phyloP scores from a whole-genome alignment of 2,113 vertebrate species.

The Labeo rohita region DNA sequence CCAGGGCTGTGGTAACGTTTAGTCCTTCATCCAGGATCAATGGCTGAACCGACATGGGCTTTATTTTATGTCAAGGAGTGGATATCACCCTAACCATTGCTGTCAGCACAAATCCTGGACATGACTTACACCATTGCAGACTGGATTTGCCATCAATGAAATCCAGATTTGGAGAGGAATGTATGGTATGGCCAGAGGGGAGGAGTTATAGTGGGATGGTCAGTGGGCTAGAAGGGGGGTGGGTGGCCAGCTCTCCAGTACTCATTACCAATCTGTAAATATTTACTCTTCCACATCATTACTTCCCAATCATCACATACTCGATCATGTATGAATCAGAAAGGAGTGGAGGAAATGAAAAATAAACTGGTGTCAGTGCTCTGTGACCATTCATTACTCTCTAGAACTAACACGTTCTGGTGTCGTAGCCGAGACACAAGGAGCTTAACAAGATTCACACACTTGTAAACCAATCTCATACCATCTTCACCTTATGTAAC shows the following conservation, averaged over 20 bases:
- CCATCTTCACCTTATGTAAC: background rate
- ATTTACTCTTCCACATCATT: slow-evolving; percentile 62
- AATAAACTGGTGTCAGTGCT: slow-evolving; percentile 22
- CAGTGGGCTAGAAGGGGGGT: slow-evolving; percentile 13
- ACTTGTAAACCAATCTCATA: background rate
- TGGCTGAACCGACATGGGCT: background rate
- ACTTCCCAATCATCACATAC: slow-evolving; percentile 56
- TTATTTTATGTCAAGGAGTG: slow-evolving; percentile 25
- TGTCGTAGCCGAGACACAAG: background rate
- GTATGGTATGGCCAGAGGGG: slow-evolving; percentile 53
- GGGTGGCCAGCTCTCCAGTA: slow-evolving; percentile 42
- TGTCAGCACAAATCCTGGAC: slow-evolving; percentile 24
- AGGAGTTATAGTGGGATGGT: slow-evolving; percentile 46
- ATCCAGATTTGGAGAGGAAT: slow-evolving; percentile 55
- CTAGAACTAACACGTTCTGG: background rate
- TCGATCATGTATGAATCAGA: slow-evolving; percentile 50
- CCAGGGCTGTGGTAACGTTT: slow-evolving; percentile 16
- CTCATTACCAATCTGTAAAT: slow-evolving; percentile 60
- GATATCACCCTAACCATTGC: slow-evolving; percentile 29
- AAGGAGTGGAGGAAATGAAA: slow-evolving; percentile 48
- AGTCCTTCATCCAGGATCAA: slow-evolving; percentile 7
- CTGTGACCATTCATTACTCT: slow-evolving; percentile 5
- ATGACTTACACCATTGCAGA: slow-evolving; percentile 41
- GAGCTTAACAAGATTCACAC: background rate
- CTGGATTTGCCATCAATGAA: slow-evolving; percentile 55